phyloP scores from a whole-genome alignment of 2,797 vertebrate species.

The Erpetoichthys calabaricus region DNA sequence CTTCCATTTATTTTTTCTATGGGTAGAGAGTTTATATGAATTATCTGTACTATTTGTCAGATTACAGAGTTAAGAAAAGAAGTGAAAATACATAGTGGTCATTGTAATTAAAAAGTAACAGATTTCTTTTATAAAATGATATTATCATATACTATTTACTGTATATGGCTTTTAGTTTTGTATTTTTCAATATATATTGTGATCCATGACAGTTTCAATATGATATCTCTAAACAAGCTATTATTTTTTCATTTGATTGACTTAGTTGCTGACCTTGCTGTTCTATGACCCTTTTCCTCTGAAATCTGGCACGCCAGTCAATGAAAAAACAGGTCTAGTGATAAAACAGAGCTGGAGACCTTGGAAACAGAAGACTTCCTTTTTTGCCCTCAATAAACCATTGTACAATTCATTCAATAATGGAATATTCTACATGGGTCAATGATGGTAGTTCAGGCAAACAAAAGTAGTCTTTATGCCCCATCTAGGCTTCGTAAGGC shows the following conservation, averaged over 20 bases:
- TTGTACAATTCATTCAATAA: constrained; percentile 53
- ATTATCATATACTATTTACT: constrained; percentile 1
- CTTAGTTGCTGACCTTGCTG: constrained; percentile 16
- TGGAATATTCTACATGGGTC: constrained; percentile 47
- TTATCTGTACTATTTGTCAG: too few relatives aligned
- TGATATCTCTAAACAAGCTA: neutral
- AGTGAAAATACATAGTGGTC: too few relatives aligned
- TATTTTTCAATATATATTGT: neutral
- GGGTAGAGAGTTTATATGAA: too few relatives aligned
- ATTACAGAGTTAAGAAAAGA: too few relatives aligned
- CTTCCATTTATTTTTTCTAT: too few relatives aligned
- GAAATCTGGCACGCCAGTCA: constrained; percentile 6
- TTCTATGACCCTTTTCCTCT: constrained; percentile 18
- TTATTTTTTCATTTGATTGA: constrained; percentile 13
- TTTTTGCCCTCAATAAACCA: constrained; percentile 51
- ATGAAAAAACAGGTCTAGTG: constrained; percentile 22
- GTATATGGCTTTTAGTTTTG: neutral
- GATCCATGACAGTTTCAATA: neutral
- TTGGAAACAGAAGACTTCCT: constrained; percentile 28
- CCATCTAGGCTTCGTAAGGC: constrained; percentile 41
- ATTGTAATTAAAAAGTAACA: too few relatives aligned
- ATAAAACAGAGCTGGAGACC: constrained; percentile 33
- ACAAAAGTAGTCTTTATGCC: constrained; percentile 51
- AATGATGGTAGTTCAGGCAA: constrained; percentile 45
- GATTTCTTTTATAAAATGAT: neutral